Percentiles rank a stretch among this genome's conserved stretches.
phyloP scores from a whole-genome alignment of 2,797 vertebrate species.

The Paratrypauchen microcephalus region DNA sequence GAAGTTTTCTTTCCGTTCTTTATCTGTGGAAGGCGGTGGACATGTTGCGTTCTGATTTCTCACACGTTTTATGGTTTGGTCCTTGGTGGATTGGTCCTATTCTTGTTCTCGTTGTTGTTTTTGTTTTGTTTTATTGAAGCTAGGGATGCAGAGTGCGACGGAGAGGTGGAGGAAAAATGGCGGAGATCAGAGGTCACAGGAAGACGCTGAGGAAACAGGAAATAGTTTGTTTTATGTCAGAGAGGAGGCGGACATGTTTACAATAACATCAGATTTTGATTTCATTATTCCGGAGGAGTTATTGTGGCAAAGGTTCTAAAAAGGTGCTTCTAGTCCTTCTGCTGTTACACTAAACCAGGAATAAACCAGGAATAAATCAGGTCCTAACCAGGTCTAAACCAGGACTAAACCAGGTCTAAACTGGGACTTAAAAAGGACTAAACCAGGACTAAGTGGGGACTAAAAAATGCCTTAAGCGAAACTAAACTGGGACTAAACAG shows the following conservation, averaged over 20 bases:
- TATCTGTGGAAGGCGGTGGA: conserved; percentile 38
- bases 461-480: too few relatives aligned
- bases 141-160: neutral
- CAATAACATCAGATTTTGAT: neutral
- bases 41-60: conserved; percentile 49
- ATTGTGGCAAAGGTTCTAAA: neutral
- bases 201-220: neutral
- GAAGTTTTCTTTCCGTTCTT: conserved; percentile 52
- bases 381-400: neutral
- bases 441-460: too few relatives aligned
- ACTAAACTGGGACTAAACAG: too few relatives aligned
- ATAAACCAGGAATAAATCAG: neutral
- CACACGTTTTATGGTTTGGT: conserved; percentile 25
- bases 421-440: too few relatives aligned
- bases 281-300: neutral
- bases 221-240: neutral
- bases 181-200: conserved; percentile 6
- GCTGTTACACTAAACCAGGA: neutral
- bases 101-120: too few relatives aligned
- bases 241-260: neutral
- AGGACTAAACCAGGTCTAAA: neutral
- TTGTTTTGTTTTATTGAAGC: neutral
- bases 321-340: too few relatives aligned
- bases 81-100: neutral
- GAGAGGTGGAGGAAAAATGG: neutral